phyloP scores from a whole-genome alignment of 2,113 vertebrate genomes.

The Megaceryle maxima region DNA sequence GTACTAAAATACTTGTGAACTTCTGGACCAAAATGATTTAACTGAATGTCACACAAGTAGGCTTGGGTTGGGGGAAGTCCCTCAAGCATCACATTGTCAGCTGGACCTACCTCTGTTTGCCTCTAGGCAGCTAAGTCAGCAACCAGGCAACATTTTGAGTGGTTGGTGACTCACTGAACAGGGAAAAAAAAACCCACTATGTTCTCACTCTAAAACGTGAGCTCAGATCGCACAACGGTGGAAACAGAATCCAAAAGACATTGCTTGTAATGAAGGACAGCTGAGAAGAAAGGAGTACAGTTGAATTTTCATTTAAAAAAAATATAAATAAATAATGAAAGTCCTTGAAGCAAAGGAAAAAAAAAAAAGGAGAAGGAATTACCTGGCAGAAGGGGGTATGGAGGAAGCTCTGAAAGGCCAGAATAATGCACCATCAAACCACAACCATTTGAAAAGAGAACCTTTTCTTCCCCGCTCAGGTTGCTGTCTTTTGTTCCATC shows the following conservation, averaged over 20 bases:
- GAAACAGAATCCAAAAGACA: background rate
- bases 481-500: slow-evolving; percentile 5
- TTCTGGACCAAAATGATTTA: background rate
- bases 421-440: slow-evolving; percentile 10
- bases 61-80: background rate
- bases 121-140: background rate
- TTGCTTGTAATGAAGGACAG: slow-evolving; percentile 30
- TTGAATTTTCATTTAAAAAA: slow-evolving; percentile 20
- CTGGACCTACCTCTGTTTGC: background rate
- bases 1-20: background rate
- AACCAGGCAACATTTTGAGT: background rate
- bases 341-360: background rate
- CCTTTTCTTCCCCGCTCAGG: slow-evolving; percentile 8
- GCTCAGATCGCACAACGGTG: background rate
- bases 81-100: background rate
- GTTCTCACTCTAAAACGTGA: background rate
- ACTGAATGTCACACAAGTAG: rapidly evolving
- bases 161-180: background rate
- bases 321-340: background rate
- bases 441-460: slow-evolving; percentile 1
- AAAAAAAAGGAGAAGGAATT: background rate
- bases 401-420: slow-evolving; percentile 25
- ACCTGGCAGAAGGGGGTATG: slow-evolving; percentile 2
- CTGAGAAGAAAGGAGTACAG: background rate
- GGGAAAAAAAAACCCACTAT: background rate